phyloP scores from a whole-genome alignment of 2,888 invertebrate genomes.

The Lymantria dispar region DNA sequence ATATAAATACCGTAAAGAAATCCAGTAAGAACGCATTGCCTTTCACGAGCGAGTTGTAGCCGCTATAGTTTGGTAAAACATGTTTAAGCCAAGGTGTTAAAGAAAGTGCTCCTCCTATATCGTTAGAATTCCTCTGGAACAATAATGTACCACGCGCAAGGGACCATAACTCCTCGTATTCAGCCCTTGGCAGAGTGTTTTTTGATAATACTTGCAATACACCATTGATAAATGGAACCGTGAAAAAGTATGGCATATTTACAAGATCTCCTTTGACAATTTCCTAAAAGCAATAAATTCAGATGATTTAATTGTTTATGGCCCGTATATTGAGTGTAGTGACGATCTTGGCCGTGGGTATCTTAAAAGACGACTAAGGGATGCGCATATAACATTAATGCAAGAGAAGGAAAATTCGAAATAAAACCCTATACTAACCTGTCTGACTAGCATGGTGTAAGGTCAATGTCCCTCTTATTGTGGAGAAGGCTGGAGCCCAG shows the following conservation, averaged over 20 bases:
- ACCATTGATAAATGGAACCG: slow-evolving; percentile 79
- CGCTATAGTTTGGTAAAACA: slow-evolving; percentile 82
- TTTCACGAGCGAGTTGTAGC: slow-evolving; percentile 72
- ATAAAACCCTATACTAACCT: too few species aligned
- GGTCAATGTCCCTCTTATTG: too few species aligned
- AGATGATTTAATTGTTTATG: too few species aligned
- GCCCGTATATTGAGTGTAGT: too few species aligned
- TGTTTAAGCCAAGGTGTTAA: slow-evolving; percentile 84
- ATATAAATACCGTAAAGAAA: slow-evolving; percentile 57
- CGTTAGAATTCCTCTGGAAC: slow-evolving; percentile 83
- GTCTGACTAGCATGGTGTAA: too few species aligned
- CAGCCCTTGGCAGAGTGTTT: slow-evolving; percentile 71
- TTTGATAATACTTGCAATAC: slow-evolving; percentile 80
- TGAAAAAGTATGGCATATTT: slow-evolving; percentile 80
- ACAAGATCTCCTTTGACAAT: slow-evolving; percentile 64
- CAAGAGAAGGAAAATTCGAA: too few species aligned
- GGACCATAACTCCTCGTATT: slow-evolving; percentile 72
- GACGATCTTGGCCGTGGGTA: too few species aligned
- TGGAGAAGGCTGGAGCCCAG: too few species aligned
- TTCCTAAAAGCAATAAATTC: slow-evolving; percentile 43
- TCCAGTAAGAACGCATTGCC: slow-evolving; percentile 73
- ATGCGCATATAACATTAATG: too few species aligned
- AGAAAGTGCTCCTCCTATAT: slow-evolving; percentile 82
- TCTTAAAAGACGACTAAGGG: too few species aligned
- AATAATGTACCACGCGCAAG: slow-evolving; percentile 62